Evolutionary conservation across 2,797 vertebrate genomes (phyloP).

Genomic region (Gadopsis bispinosus): DNA sequence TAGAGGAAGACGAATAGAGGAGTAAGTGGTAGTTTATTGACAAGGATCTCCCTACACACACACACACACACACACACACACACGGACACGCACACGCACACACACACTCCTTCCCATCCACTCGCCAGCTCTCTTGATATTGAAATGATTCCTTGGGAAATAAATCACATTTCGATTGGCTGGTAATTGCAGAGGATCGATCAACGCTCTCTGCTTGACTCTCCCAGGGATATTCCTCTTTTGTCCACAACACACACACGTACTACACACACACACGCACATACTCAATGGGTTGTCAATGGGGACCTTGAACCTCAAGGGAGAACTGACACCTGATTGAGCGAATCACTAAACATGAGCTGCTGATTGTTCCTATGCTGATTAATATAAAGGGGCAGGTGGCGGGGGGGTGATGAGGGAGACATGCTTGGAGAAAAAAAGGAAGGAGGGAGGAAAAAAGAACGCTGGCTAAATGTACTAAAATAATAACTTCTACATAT

Average conservation of each 20-base stretch:
- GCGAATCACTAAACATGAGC: conserved; percentile 84
- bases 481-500: neutral
- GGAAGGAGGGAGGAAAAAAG: neutral
- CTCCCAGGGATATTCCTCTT: conserved; percentile 85
- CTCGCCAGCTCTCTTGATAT: conserved; percentile 87
- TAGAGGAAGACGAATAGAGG: conserved; percentile 52
- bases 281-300: conserved; percentile 32
- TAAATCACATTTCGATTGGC: conserved; percentile 99
- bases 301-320: conserved; percentile 70
- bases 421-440: conserved; percentile 36
- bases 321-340: conserved; percentile 79
- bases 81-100: conserved; percentile 17
- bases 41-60: conserved; percentile 83
- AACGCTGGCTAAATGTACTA: neutral
- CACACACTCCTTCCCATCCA: conserved; percentile 17
- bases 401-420: conserved; percentile 15
- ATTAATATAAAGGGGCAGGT: conserved; percentile 64
- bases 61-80: conserved; percentile 31
- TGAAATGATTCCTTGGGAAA: conserved; percentile 98
- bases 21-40: conserved; percentile 91
- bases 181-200: conserved; percentile 99
- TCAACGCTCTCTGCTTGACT: conserved; percentile 85
- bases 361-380: conserved; percentile 81
- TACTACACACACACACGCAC: conserved; percentile 27
- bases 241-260: conserved; percentile 53